Evolutionary conservation across 2,888 invertebrate species (phyloP), one percentile per base, ranked within the genome.

Genomic region (Dorcus parallelipipedus): DNA sequence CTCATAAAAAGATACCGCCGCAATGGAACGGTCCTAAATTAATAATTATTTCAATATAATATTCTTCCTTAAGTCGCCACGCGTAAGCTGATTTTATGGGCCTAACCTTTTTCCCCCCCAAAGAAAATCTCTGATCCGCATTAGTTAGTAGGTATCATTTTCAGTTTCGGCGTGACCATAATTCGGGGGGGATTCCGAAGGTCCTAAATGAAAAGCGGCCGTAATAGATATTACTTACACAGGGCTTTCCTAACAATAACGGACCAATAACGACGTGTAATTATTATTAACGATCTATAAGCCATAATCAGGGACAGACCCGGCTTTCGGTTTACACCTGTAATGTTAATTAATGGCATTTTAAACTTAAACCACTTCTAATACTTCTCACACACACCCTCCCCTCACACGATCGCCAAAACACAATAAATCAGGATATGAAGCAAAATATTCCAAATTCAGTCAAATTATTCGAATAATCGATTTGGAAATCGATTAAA

Each of bases 221-320:
- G 51, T 51, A 26, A 38, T 17, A 17, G 33, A 51, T 51, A 51
- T 39, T 14, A 39, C 39, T 26, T 51, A 51, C 51, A 40, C 47
- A 33, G 7, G 38, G 40, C 49, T 38, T 39, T 51, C 51, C 39
- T 51, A 38, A 51, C 40, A 17, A 33, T 40, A 38, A 39, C 40
- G 8, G 14, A 9, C 10, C 33, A 10, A 3, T 17, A 38, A 40
- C 40, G 51, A 45, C 45, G 45, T 23, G 51, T 51, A 51, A 51
- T 51, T 51, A 51, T 38, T 38, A 51, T 40, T n/a, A 38, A 40
- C 51, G 40, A 20, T 39, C 51, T 40, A 51, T 51, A 51, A 51
- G 40, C 40, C 51, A 39, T 40, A 40, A 39, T 51, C 23, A 51
- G 38, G 17, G 51, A 4, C 10, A 40, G 40, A 39, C 23, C 17